A percentile compares a stretch with the other conserved stretches of the same genome.
phyloP scores from a whole-genome alignment of 1,140 invertebrate species.

The Vanessa tameamea region DNA sequence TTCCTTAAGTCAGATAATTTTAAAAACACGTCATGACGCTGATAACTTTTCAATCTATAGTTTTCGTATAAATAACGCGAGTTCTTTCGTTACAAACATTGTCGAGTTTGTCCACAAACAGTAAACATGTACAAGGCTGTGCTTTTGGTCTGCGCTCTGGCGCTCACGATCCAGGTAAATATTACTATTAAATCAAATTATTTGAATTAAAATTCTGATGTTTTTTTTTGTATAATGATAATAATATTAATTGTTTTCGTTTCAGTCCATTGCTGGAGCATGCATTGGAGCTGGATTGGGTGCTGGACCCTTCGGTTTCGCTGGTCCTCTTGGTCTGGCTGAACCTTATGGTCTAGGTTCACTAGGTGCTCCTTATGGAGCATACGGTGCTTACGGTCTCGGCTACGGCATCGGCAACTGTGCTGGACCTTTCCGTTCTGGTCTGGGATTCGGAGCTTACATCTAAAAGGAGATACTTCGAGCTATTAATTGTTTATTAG shows the following conservation, averaged over 20 bases:
- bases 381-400: too few relatives aligned
- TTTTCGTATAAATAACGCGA: too few relatives aligned
- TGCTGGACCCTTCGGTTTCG: neutral
- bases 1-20: too few relatives aligned
- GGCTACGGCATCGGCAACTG: too few relatives aligned
- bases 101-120: neutral
- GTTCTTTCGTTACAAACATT: neutral
- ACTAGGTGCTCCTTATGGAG: too few relatives aligned
- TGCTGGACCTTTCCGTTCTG: too few relatives aligned
- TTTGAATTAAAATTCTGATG: neutral
- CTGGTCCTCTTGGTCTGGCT: neutral
- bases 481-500: too few relatives aligned
- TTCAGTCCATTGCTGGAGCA: conserved; percentile 31
- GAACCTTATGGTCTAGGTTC: neutral
- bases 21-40: too few relatives aligned
- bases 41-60: too few relatives aligned
- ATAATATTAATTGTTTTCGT: neutral
- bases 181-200: too few relatives aligned
- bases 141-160: conserved; percentile 40
- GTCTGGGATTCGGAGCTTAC: too few relatives aligned
- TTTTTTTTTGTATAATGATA: neutral
- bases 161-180: conserved; percentile 41
- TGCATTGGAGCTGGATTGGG: conserved; percentile 22
- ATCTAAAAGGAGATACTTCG: too few relatives aligned
- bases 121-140: conserved; percentile 34